phyloP scores from a whole-genome alignment of 2,888 invertebrate genomes.

The Empis stercorea region DNA sequence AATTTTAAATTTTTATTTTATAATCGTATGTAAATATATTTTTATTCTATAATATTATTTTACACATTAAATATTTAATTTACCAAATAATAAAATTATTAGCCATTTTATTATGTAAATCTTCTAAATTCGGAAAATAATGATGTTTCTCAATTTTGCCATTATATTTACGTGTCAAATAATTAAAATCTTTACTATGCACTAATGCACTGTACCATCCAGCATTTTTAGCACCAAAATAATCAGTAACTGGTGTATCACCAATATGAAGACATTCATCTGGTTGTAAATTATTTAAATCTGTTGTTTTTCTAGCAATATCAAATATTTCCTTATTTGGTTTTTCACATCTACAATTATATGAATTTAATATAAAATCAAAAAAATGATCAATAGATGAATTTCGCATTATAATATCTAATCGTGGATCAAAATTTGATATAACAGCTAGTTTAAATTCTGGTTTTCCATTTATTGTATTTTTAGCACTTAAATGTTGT shows the following conservation, averaged over 20 bases:
- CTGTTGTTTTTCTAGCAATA: constrained; percentile 42
- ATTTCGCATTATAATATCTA: constrained; percentile 52
- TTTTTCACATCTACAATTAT: constrained; percentile 58
- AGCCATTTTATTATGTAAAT: constrained; percentile 36
- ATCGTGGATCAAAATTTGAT: constrained; percentile 79
- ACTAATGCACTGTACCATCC: constrained; percentile 61
- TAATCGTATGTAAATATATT: no score
- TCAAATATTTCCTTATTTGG: constrained; percentile 62
- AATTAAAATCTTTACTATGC: constrained; percentile 30
- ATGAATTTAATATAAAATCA: constrained; percentile 69
- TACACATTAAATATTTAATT: neutral
- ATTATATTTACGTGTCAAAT: constrained; percentile 34
- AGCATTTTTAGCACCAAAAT: constrained; percentile 55
- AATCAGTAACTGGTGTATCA: constrained; percentile 63
- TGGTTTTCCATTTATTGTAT: constrained; percentile 11
- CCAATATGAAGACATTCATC: constrained; percentile 70
- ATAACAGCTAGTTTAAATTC: constrained; percentile 53
- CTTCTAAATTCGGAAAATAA: constrained; percentile 39
- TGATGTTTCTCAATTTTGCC: constrained; percentile 31
- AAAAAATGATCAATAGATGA: constrained; percentile 57
- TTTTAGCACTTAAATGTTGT: constrained; percentile 19
- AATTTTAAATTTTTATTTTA: neutral
- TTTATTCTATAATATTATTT: no score
- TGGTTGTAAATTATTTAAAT: constrained; percentile 37
- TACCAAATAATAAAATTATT: constrained; percentile 30